Conservation (phyloP, 2,888 invertebrate species). For the Philaethria dido region DNA sequence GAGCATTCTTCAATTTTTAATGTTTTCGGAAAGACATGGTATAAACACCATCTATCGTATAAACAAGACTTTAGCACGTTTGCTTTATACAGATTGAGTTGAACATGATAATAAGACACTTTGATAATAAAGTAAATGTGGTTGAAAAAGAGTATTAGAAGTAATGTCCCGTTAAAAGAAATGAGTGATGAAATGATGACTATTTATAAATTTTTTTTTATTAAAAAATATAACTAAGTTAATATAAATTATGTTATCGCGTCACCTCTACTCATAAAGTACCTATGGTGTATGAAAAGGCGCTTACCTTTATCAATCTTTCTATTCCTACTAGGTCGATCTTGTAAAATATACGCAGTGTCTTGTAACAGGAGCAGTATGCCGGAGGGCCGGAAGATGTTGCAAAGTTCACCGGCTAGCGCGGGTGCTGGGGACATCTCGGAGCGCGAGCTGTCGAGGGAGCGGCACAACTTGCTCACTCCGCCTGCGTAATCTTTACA, state of each 20-base stretch:
- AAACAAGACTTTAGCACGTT: background rate
- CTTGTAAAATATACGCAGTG: background rate
- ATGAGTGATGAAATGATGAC: too few species aligned
- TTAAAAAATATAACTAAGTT: too few species aligned
- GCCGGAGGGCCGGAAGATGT: slow-evolving; percentile 65
- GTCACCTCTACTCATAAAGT: too few species aligned
- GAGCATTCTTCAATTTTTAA: background rate
- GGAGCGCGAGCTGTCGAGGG: slow-evolving; percentile 68
- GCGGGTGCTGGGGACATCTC: slow-evolving; percentile 76
- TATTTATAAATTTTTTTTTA: too few species aligned
- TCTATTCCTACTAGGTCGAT: slow-evolving; percentile 2
- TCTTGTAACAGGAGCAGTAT: slow-evolving; percentile 51
- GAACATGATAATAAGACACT: background rate
- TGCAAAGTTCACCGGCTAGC: slow-evolving; percentile 66
- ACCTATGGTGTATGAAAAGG: background rate
- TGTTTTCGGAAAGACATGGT: background rate
- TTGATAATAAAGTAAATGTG: background rate
- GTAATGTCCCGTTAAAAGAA: too few species aligned
- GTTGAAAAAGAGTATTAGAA: too few species aligned
- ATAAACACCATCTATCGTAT: background rate
- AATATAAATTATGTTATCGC: too few species aligned
- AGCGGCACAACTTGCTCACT: slow-evolving; percentile 64
- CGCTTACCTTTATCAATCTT: slow-evolving; percentile 3
- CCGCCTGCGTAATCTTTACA: slow-evolving; percentile 63
- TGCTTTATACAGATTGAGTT: background rate